A percentile compares a stretch with the other conserved stretches of the same genome.
Conservation (phyloP, 2,888 invertebrate genomes). For the Drosophila koepferae region DNA sequence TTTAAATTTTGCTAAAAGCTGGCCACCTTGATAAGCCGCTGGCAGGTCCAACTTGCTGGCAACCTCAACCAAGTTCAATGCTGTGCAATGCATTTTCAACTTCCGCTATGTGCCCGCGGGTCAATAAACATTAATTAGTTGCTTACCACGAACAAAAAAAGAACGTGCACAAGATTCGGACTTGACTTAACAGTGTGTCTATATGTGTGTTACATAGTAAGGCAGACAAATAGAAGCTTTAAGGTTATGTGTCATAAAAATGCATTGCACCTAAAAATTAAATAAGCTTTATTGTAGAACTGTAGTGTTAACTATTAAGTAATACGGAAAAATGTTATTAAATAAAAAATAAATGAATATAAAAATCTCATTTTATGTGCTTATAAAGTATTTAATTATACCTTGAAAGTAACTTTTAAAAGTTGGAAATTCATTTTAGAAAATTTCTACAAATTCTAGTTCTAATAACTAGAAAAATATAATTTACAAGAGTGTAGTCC, state of each 20-base stretch:
- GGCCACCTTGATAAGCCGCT: slow-evolving; percentile 72
- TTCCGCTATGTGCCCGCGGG: slow-evolving; percentile 60
- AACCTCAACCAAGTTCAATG: slow-evolving; percentile 69
- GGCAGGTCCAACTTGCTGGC: slow-evolving; percentile 33
- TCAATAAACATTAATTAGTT: slow-evolving; percentile 65
- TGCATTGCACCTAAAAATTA: slow-evolving; percentile 1
- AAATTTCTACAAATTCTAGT: not conserved
- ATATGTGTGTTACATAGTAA: slow-evolving; percentile 21
- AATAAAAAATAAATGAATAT: not conserved
- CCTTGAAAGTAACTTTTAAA: not conserved
- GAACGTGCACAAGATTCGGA: slow-evolving; percentile 22
- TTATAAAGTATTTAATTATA: not conserved
- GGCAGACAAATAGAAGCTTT: slow-evolving; percentile 30
- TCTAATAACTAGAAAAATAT: not conserved
- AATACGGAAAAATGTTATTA: not conserved
- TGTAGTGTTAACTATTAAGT: not conserved
- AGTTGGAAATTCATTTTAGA: not conserved
- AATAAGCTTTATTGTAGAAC: slow-evolving; percentile 4
- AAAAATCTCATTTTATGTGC: not conserved
- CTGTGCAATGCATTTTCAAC: slow-evolving; percentile 62
- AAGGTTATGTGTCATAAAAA: slow-evolving; percentile 42
- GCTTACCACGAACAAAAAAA: slow-evolving; percentile 27
- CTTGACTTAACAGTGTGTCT: slow-evolving; percentile 18
- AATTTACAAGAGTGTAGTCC: too few relatives aligned
- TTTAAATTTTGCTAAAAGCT: slow-evolving; percentile 66